Conservation (phyloP, 2,113 vertebrate genomes). For the Marcusenius ussheri region DNA sequence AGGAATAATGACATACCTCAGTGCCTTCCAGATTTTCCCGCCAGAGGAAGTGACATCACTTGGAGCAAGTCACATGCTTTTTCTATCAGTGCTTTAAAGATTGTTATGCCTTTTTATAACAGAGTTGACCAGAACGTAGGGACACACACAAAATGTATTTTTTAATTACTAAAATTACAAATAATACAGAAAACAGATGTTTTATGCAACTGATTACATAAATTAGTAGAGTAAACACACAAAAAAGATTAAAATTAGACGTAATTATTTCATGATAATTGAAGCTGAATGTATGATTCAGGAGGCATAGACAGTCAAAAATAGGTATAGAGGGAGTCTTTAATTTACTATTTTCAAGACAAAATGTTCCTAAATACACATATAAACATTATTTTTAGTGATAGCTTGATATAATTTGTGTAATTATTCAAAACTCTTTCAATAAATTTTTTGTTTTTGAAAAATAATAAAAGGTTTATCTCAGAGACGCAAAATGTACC, state of each 20-base stretch:
- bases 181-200: neutral
- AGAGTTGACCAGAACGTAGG: too few relatives aligned
- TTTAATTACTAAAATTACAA: neutral
- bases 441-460: neutral
- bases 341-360: conserved; percentile 2
- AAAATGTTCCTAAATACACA: neutral
- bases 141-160: too few relatives aligned
- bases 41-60: too few relatives aligned
- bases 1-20: conserved; percentile 13
- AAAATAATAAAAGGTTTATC: neutral
- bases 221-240: conserved; percentile 5
- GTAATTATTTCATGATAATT: neutral
- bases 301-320: conserved; percentile 4
- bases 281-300: neutral
- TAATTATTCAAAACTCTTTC: conserved; percentile 18
- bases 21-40: neutral
- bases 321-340: neutral
- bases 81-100: too few relatives aligned
- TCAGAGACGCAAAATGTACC: neutral
- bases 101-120: too few relatives aligned
- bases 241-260: neutral
- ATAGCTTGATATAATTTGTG: conserved; percentile 13
- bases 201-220: neutral
- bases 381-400: conserved; percentile 13
- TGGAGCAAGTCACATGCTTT: too few relatives aligned